Evolutionary conservation across 2,888 invertebrate species (phyloP), one percentile per base, ranked within the genome.

Genomic region (Drosophila pseudotakahashii): DNA sequence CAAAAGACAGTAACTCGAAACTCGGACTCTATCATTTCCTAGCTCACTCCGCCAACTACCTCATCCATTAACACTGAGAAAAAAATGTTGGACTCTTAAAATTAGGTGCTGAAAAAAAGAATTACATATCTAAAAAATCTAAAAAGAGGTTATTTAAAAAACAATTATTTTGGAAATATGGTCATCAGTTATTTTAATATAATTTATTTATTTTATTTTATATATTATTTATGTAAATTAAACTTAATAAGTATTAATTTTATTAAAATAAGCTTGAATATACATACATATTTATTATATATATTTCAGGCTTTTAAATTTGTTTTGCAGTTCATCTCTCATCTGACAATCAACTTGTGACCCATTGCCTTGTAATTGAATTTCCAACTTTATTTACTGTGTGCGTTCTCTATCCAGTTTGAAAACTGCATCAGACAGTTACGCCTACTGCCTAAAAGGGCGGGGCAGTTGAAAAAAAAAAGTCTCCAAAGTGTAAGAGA

Each of bases 311-410:
- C 10, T 47, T 26, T 10, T 7, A 13, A 3, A 64, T 63, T 59
- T 39, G 7, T 37, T n/a, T 69, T 26, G 50, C 63, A 55, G 23
- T 62, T 11, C 9, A 30, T 13, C 14, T 26, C 14, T 37, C 13
- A 16, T 45, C 60, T 68, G 54, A 76, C 83, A 81, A 79, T 81
- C 83, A 87, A 87, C 85, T 84, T 78, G 76, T 86, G 72, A 81
- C 72, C 78, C 73, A 78, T 77, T 84, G 82, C 82, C 87, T 81
- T 81, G 83, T 88, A 84, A 84, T 88, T 84, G 83, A 82, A 88
- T 84, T 84, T 84, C 79, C 82, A 85, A 82, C 86, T 88, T 84
- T 82, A 88, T 84, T 84, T 82, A 88, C 88, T 78, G 86, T 84
- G 79, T 76, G 79, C 75, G 45, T 13, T 53, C 67, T 62, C 59